Conservation (phyloP, 2,113 vertebrate genomes). For the Elephantulus edwardii region DNA sequence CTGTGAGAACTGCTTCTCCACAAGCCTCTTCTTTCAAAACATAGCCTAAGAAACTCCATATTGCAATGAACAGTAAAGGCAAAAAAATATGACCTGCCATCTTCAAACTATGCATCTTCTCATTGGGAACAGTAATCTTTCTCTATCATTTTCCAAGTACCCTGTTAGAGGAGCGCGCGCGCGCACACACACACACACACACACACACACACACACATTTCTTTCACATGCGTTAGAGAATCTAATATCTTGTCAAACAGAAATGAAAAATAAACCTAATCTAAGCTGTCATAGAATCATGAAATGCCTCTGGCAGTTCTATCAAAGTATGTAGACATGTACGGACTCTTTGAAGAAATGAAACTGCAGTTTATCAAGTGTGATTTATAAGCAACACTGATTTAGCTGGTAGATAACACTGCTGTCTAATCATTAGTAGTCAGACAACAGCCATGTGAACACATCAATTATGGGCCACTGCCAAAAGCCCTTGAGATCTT, state of each 20-base stretch:
- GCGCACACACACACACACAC: constrained; percentile 12
- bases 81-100: background rate
- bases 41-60: background rate
- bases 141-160: background rate
- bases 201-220: constrained; percentile 3
- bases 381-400: constrained; percentile 89
- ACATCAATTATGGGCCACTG: constrained; percentile 90
- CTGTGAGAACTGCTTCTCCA: background rate
- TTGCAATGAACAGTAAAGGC: background rate
- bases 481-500: constrained; percentile 90
- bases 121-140: background rate
- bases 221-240: constrained; percentile 58
- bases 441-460: constrained; percentile 89
- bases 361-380: constrained; percentile 85
- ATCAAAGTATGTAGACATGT: constrained; percentile 78
- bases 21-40: background rate
- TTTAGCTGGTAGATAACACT: constrained; percentile 87
- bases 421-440: constrained; percentile 89
- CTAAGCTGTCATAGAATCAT: constrained; percentile 78
- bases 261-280: constrained; percentile 83
- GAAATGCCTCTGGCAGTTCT: constrained; percentile 80
- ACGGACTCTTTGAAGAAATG: constrained; percentile 83
- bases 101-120: background rate
- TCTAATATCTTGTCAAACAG: constrained; percentile 76
- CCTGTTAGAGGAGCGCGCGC: constrained; percentile 48